Conservation (phyloP, 2,797 vertebrate genomes). For the Myripristis murdjan region DNA sequence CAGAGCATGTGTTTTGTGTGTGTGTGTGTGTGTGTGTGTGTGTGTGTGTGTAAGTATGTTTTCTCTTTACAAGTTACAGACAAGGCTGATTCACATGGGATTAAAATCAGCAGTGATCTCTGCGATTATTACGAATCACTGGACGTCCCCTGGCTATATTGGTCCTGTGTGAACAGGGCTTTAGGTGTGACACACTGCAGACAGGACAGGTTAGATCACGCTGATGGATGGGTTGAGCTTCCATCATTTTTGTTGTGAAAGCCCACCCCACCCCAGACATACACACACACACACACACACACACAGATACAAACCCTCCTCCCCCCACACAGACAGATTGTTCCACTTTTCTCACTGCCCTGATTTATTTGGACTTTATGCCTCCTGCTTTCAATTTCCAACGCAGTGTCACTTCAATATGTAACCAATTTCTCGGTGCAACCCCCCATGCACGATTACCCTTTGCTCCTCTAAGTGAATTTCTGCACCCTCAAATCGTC, state of each 20-base stretch:
- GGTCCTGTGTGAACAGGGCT: neutral
- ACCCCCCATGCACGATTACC: constrained; percentile 61
- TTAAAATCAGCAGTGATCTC: too few relatives aligned
- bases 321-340: constrained; percentile 42
- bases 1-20: too few relatives aligned
- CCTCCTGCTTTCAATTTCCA: constrained; percentile 70
- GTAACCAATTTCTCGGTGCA: constrained; percentile 77
- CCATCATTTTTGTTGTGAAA: constrained; percentile 24
- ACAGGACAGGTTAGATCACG: constrained; percentile 40
- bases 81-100: too few relatives aligned
- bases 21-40: too few relatives aligned
- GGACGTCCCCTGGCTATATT: too few relatives aligned
- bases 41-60: too few relatives aligned
- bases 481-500: constrained; percentile 65
- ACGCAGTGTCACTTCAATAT: constrained; percentile 77
- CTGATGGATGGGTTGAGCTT: constrained; percentile 58
- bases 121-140: too few relatives aligned
- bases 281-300: constrained; percentile 25
- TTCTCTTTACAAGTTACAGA: too few relatives aligned
- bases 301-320: too few relatives aligned
- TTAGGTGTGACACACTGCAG: constrained; percentile 11
- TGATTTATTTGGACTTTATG: constrained; percentile 77
- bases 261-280: constrained; percentile 16
- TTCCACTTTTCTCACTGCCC: constrained; percentile 43
- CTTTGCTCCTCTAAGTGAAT: constrained; percentile 70